Conservation (phyloP, 2,113 vertebrate genomes). For the Nesoenas mayeri region DNA sequence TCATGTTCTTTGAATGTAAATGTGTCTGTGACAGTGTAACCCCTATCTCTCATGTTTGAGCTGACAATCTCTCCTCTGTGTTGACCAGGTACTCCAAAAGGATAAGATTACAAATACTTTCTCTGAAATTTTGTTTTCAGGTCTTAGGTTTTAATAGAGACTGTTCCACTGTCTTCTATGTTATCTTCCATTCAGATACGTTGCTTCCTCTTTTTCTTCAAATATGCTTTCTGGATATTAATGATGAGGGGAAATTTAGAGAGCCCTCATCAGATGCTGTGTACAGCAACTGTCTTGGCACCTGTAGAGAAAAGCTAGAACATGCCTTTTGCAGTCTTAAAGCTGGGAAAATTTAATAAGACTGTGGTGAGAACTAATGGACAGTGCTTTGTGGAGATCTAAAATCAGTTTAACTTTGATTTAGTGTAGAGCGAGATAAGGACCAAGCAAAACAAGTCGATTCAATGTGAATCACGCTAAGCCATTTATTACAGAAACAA, state of each 20-base stretch:
- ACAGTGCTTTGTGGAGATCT: neutral
- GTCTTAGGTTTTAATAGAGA: neutral
- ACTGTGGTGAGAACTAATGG: neutral
- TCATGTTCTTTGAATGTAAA: neutral
- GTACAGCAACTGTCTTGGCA: neutral
- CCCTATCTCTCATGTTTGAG: neutral
- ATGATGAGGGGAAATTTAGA: neutral
- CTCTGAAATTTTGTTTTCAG: neutral
- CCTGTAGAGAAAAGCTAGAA: neutral
- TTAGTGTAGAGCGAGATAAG: no score
- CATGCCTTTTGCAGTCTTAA: neutral
- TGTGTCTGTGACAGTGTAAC: no score
- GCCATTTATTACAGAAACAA: no score
- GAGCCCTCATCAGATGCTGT: neutral
- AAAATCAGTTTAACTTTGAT: neutral
- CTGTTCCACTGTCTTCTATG: neutral
- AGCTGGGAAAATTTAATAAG: neutral
- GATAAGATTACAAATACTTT: neutral
- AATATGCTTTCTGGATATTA: neutral
- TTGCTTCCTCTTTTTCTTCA: neutral
- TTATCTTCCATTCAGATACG: neutral
- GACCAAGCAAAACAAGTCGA: no score
- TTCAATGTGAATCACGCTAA: no score
- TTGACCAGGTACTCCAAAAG: neutral
- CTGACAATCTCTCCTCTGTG: neutral